A percentile compares a stretch with the other conserved stretches of the same genome.
Conservation (phyloP, 2,888 invertebrate species). For the Lasioglossum calceatum region DNA sequence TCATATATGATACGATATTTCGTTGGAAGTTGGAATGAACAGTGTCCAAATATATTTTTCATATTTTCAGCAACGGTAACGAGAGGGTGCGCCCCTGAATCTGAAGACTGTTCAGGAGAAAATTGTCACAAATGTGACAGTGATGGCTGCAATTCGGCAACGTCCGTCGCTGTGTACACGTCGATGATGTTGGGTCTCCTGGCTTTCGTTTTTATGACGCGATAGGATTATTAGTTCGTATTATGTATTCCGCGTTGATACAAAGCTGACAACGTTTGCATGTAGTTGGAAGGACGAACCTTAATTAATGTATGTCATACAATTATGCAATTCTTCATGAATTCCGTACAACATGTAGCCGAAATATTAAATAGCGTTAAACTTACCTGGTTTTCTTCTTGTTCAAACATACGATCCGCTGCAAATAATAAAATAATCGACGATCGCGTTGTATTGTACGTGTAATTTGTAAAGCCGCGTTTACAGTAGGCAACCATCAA, state of each 20-base stretch:
- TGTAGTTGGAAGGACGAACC: no score
- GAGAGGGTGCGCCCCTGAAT: accelerated
- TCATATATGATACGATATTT: not conserved
- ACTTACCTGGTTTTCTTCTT: not conserved
- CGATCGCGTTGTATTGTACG: no score
- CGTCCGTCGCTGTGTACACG: not conserved
- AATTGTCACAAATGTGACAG: not conserved
- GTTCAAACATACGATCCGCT: no score
- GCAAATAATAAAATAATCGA: not conserved
- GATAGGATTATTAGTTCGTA: not conserved
- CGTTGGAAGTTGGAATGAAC: not conserved
- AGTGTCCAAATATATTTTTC: not conserved
- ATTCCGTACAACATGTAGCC: no score
- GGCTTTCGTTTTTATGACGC: not conserved
- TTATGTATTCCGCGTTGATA: not conserved
- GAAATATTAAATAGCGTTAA: not conserved
- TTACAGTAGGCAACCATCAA: no score
- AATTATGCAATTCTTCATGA: no score
- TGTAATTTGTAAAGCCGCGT: no score
- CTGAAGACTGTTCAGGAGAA: not conserved
- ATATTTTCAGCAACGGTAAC: not conserved
- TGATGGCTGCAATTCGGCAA: slow-evolving; percentile 37
- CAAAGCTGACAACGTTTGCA: no score
- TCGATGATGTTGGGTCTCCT: slow-evolving; percentile 17
- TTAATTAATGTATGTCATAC: no score